phyloP scores from a whole-genome alignment of 2,888 invertebrate species.

The Tipula vernalis region DNA sequence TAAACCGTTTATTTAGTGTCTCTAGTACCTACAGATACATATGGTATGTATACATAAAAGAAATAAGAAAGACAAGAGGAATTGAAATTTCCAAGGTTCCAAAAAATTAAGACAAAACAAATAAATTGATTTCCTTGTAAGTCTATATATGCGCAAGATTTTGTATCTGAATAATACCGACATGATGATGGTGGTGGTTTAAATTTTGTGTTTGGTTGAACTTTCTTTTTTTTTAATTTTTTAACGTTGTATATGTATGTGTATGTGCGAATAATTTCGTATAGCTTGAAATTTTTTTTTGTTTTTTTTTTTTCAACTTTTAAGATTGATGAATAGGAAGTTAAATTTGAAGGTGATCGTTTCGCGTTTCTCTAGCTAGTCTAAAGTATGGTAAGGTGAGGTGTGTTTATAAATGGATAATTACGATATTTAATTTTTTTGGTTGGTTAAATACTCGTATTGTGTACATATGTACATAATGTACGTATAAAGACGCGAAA shows the following conservation, averaged over 20 bases:
- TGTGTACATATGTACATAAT: neutral
- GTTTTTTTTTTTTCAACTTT: neutral
- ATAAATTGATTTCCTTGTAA: neutral
- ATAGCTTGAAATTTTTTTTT: neutral
- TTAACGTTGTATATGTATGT: neutral
- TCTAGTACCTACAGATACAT: neutral
- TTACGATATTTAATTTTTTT: neutral
- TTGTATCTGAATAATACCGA: neutral
- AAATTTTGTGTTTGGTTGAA: neutral
- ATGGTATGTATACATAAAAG: neutral
- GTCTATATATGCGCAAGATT: neutral
- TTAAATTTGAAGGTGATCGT: conserved; percentile 6
- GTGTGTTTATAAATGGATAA: neutral
- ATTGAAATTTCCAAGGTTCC: conserved; percentile 8
- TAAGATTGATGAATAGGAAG: conserved; percentile 10
- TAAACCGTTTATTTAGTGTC: neutral
- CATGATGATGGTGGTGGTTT: neutral
- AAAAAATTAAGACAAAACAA: neutral
- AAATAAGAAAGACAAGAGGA: neutral
- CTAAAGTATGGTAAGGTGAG: neutral
- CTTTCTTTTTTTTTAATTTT: neutral
- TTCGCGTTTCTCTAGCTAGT: neutral
- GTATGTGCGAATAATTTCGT: neutral
- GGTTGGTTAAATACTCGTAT: neutral
- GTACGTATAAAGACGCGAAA: neutral